Percentiles rank a stretch among this genome's conserved stretches.
Evolutionary conservation across 2,113 vertebrate genomes (phyloP).

Genomic region (Ammospiza nelsoni): DNA sequence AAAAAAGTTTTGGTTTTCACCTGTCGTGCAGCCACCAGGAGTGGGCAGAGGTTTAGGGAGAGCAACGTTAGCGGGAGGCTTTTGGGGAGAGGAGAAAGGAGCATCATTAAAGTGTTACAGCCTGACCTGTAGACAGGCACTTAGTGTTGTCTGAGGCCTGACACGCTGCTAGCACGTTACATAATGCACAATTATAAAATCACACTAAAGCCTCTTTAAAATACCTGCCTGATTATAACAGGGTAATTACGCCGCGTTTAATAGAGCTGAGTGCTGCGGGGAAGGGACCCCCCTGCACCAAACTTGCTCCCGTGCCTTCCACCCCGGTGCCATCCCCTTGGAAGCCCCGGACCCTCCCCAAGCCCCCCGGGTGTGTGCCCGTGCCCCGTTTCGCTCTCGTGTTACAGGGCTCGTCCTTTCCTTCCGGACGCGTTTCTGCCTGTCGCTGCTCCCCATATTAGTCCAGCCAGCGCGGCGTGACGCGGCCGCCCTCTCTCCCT

Average conservation of each 20-base stretch:
- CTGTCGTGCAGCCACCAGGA: no score
- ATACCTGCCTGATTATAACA: slow-evolving; percentile 40
- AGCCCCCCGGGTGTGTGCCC: not conserved
- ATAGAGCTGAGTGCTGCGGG: not conserved
- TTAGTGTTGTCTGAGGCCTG: slow-evolving; percentile 24
- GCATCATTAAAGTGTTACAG: not conserved
- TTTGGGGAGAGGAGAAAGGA: not conserved
- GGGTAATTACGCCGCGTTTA: not conserved
- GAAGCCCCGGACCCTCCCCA: not conserved
- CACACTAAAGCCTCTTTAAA: slow-evolving; percentile 17
- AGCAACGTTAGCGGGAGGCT: not conserved
- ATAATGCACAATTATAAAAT: slow-evolving; percentile 57
- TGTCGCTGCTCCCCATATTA: slow-evolving; percentile 28
- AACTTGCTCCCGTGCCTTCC: not conserved
- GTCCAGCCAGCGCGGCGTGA: not conserved
- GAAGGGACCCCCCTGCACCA: not conserved
- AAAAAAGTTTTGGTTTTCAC: not conserved
- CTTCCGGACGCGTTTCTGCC: not conserved
- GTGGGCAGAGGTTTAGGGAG: not conserved
- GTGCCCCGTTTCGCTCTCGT: not conserved
- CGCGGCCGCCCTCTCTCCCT: not conserved
- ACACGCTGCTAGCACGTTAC: slow-evolving; percentile 3
- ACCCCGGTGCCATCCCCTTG: not conserved
- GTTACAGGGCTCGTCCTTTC: slow-evolving; percentile 37
- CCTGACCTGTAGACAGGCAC: not conserved